Evolutionary conservation across 2,888 invertebrate genomes (phyloP), one percentile per base, ranked within the genome.

Genomic region (Eupithecia dodoneata): DNA sequence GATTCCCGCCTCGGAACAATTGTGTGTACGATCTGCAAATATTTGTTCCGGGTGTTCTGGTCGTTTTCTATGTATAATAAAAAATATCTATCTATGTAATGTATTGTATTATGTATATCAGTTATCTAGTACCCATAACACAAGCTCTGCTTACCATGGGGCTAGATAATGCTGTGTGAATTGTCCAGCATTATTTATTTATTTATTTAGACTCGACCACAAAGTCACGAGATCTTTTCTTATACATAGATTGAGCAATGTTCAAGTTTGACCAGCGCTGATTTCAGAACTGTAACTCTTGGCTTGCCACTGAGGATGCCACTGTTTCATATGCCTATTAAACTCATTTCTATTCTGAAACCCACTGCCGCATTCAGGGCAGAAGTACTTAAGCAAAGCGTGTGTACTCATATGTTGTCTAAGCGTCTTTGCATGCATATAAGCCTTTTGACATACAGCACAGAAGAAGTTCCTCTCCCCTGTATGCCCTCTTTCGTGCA

Each of bases 381-480:
- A 94, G 0, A 86, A 86, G 12, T 90, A 90, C 82, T 91, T 93
- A 90, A 92, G 91, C 0, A 89, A 85, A 0, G 92, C 89, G 70
- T 95, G 94, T 0, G 91, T 88, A 0, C 91, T 84, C 93, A 94
- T 95, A 77, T 96, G 96, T 71, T 93, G 93, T 0, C 91, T 83
- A 15, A 94, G 79, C 2, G 93, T 94, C 71, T 93, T 87, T 74
- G 94, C 92, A 72, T 94, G 94, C 93, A 93, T 93, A 73, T 94
- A 95, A 0, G 93, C 89, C 69, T 94, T 95, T 47, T 93, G 91
- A 71, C 95, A 94, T 41, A 95, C 84, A 0, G 77, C 79, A 77
- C 94, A 95, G 70, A 87, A 89, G 84, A 94, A 95, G 77, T 94
- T 94, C 18, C 94, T 86, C 71, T 94, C 94, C 0, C 95, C 95